phyloP scores from a whole-genome alignment of 2,113 vertebrate genomes.

The Erythrolamprus reginae region DNA sequence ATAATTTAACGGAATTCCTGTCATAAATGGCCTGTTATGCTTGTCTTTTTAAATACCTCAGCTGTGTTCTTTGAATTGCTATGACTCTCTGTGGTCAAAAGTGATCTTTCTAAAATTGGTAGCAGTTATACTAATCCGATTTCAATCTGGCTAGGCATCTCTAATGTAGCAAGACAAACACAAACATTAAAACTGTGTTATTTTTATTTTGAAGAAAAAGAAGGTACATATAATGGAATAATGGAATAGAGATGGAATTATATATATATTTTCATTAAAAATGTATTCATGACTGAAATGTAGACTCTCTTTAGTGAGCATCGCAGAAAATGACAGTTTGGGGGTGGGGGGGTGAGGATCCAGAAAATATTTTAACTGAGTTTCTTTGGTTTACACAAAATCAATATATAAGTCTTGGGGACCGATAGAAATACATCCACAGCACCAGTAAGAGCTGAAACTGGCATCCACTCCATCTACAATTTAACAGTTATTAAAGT shows the following conservation, averaged over 20 bases:
- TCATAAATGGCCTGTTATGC: conserved; percentile 7
- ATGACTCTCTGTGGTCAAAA: conserved; percentile 34
- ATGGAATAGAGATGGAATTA: conserved; percentile 62
- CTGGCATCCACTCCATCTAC: no score
- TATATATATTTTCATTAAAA: conserved; percentile 61
- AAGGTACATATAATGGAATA: conserved; percentile 40
- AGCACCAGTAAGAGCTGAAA: no score
- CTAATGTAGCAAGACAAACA: conserved; percentile 51
- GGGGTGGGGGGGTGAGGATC: conserved; percentile 19
- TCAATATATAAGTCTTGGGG: neutral
- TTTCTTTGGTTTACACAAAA: neutral
- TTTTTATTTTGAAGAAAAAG: conserved; percentile 62
- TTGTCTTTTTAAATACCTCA: conserved; percentile 27
- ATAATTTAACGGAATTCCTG: conserved; percentile 21
- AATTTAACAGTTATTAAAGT: no score
- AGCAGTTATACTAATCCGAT: conserved; percentile 61
- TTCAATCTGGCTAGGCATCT: conserved; percentile 55
- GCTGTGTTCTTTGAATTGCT: conserved; percentile 24
- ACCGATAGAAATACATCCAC: no score
- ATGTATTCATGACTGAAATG: conserved; percentile 46
- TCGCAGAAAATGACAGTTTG: conserved; percentile 30
- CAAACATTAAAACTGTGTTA: conserved; percentile 57
- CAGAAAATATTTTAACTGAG: conserved; percentile 35
- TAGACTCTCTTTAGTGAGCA: conserved; percentile 55
- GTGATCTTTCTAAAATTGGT: conserved; percentile 53